A percentile compares a stretch with the other conserved stretches of the same genome.
phyloP scores from a whole-genome alignment of 1,140 invertebrate genomes.

The Caerostris darwini region DNA sequence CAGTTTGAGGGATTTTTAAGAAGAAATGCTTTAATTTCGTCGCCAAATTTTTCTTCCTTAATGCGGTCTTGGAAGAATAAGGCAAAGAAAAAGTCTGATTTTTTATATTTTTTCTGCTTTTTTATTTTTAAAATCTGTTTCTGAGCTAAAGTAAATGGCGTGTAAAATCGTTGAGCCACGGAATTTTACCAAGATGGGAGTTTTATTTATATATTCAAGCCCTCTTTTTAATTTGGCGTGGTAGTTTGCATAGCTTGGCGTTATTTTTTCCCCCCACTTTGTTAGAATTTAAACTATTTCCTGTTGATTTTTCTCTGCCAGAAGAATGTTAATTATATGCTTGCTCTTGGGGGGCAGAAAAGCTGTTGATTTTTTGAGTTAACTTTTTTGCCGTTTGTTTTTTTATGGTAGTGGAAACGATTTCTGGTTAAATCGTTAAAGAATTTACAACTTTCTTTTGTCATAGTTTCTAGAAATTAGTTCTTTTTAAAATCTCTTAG shows the following conservation, averaged over 20 bases:
- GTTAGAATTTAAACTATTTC: slow-evolving; percentile 37
- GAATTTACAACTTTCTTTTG: background rate
- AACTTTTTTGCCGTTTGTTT: background rate
- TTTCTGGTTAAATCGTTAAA: background rate
- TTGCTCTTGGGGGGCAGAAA: background rate
- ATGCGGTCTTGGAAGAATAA: background rate
- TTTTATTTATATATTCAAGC: slow-evolving; percentile 14
- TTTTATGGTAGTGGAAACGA: background rate
- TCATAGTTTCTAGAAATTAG: background rate
- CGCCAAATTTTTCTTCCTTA: background rate
- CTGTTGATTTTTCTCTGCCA: background rate
- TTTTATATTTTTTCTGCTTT: background rate
- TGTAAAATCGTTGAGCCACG: slow-evolving; percentile 12
- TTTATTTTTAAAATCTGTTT: background rate
- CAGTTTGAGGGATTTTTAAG: background rate
- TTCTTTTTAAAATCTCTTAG: background rate
- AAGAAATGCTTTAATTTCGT: slow-evolving; percentile 36
- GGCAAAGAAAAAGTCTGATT: background rate
- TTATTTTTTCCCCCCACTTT: background rate
- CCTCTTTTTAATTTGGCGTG: slow-evolving; percentile 4
- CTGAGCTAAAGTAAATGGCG: slow-evolving; percentile 21
- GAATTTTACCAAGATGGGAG: background rate
- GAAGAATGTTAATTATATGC: slow-evolving; percentile 20
- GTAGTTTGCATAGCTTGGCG: slow-evolving; percentile 16
- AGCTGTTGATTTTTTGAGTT: background rate